These are phyloP conservation scores for Drosophila pseudotalamancana DNA, from an alignment of 2,888 invertebrate species.

Conservation along the genomic window DNA sequence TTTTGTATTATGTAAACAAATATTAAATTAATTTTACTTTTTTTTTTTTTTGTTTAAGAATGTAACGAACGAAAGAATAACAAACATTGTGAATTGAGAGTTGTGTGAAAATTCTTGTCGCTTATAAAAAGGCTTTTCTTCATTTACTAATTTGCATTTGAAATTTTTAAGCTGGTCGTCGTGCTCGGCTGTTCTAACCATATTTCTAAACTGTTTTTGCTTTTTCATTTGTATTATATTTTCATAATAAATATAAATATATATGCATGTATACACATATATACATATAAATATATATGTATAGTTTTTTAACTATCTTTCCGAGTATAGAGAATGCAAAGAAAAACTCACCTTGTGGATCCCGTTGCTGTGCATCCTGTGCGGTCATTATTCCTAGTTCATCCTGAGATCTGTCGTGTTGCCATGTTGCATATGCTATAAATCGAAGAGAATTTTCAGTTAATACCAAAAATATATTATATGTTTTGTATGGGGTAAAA, in stretches of 20 bases:
- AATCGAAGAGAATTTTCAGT: conserved; percentile 42
- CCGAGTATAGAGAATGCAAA: conserved; percentile 49
- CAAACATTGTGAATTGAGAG: conserved; percentile 32
- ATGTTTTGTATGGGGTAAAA: background rate
- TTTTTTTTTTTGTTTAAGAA: background rate
- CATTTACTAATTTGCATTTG: conserved; percentile 52
- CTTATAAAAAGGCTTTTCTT: conserved; percentile 22
- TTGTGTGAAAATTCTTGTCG: conserved; percentile 42
- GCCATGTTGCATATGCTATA: conserved; percentile 93
- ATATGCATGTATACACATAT: conserved; percentile 33
- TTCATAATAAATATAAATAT: conserved; percentile 32
- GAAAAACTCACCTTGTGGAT: conserved; percentile 93
- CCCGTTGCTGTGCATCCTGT: conserved; percentile 90
- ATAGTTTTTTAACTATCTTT: conserved; percentile 49
- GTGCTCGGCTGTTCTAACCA: conserved; percentile 53
- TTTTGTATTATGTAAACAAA: conserved; percentile 14
- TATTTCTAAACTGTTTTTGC: conserved; percentile 72
- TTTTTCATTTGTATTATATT: conserved; percentile 76
- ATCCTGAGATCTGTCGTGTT: conserved; percentile 93
- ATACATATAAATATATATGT: conserved; percentile 32
- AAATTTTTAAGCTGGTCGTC: conserved; percentile 56
- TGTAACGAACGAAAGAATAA: conserved; percentile 2
- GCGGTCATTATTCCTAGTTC: conserved; percentile 92
- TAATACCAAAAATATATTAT: background rate
- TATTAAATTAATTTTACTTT: conserved; percentile 5